Evolutionary conservation across 2,113 vertebrate genomes (phyloP).

Genomic region (Alligator mississippiensis): DNA sequence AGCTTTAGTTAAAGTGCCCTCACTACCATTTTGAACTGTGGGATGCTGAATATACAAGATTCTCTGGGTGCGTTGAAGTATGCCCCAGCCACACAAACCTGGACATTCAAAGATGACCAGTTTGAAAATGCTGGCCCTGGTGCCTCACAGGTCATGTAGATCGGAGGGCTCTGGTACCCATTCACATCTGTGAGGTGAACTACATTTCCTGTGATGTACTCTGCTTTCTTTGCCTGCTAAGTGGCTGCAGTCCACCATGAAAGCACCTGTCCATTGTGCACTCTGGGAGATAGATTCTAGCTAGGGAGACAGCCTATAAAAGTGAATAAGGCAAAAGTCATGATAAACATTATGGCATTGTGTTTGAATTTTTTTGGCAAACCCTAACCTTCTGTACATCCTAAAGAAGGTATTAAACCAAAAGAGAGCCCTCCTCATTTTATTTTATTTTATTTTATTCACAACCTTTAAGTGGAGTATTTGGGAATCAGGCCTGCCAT

Average conservation of each 20-base stretch:
- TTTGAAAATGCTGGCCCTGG: neutral
- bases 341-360: too few relatives aligned
- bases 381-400: neutral
- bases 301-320: neutral
- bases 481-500: too few relatives aligned
- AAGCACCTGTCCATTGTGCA: neutral
- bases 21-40: too few relatives aligned
- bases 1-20: too few relatives aligned
- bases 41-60: neutral
- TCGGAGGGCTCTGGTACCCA: neutral
- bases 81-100: neutral
- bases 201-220: fast-evolving
- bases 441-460: neutral
- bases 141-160: neutral
- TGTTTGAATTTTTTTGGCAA: neutral
- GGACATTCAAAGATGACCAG: neutral
- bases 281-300: fast-evolving
- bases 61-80: neutral
- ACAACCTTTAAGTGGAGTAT: too few relatives aligned
- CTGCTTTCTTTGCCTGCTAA: neutral
- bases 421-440: neutral
- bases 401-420: neutral
- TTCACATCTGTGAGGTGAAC: neutral
- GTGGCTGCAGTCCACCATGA: neutral
- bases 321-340: too few relatives aligned